phyloP scores from a whole-genome alignment of 30 jellyfish, hydroid and myxozoan genomes.

The Chrysaora quinquecirrha region DNA sequence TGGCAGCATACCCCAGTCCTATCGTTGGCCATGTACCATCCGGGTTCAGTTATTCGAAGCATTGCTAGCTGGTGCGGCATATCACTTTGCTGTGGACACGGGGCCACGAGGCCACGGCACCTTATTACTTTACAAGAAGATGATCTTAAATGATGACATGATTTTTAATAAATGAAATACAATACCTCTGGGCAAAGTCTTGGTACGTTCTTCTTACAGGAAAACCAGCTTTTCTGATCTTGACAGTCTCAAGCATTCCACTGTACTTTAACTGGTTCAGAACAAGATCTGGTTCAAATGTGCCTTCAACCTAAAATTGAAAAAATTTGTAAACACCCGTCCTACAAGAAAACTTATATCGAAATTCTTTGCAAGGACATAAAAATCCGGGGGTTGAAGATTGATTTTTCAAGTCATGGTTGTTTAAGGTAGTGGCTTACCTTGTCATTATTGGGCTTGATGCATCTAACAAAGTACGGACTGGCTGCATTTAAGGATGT shows the following conservation, averaged over 20 bases:
- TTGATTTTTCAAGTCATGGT: background rate
- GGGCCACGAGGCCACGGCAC: no score
- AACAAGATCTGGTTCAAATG: slow-evolving; percentile 88
- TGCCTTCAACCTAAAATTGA: slow-evolving; percentile 44
- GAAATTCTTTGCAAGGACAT: no score
- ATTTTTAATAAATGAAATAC: no score
- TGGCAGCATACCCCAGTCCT: no score
- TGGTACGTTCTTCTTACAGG: slow-evolving; percentile 93
- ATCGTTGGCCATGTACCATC: no score
- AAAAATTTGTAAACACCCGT: no score
- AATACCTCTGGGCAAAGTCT: slow-evolving; percentile 85
- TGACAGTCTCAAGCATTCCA: slow-evolving; percentile 98
- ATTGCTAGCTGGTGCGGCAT: no score
- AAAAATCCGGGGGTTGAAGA: background rate
- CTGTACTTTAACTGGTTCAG: slow-evolving; percentile 91
- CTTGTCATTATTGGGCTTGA: slow-evolving; percentile 92
- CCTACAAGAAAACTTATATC: no score
- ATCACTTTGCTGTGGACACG: no score
- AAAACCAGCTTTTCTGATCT: slow-evolving; percentile 97
- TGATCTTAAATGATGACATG: no score
- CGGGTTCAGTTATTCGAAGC: no score
- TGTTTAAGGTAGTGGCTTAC: background rate
- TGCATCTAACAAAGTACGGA: slow-evolving; percentile 97
- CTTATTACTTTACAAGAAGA: no score
- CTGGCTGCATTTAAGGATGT: slow-evolving; percentile 90